phyloP scores from a whole-genome alignment of 2,113 vertebrate species.

The Thomomys bottae region DNA sequence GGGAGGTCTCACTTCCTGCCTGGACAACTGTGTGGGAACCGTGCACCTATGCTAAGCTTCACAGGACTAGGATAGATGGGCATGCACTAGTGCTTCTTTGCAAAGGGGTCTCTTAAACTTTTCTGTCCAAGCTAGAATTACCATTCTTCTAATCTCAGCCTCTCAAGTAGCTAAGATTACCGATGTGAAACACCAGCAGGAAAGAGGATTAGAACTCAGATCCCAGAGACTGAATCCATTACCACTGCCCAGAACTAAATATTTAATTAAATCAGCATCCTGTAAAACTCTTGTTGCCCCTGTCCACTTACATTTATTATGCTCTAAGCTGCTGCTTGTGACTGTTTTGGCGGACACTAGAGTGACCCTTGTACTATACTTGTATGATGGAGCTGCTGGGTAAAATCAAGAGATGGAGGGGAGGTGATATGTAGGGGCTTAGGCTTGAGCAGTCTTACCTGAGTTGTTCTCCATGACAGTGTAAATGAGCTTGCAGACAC shows the following conservation, averaged over 20 bases:
- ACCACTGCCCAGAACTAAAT: not conserved
- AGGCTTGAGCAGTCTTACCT: constrained; percentile 83
- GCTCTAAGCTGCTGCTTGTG: not conserved
- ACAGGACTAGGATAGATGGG: too few species aligned
- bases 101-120: too few species aligned
- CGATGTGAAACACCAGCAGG: not conserved
- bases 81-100: too few species aligned
- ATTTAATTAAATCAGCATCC: not conserved
- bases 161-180: too few species aligned
- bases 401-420: not conserved
- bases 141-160: too few species aligned
- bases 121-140: too few species aligned
- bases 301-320: not conserved
- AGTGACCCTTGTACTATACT: not conserved
- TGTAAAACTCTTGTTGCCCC: not conserved
- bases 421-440: not conserved
- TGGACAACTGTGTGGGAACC: too few species aligned
- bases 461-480: constrained; percentile 98
- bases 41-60: too few species aligned
- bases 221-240: not conserved
- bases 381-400: not conserved
- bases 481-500: constrained; percentile 97
- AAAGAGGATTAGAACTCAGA: not conserved
- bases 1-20: too few species aligned
- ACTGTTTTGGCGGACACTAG: not conserved